Conservation (phyloP, 2,113 vertebrate genomes). For the Eurypyga helias region DNA sequence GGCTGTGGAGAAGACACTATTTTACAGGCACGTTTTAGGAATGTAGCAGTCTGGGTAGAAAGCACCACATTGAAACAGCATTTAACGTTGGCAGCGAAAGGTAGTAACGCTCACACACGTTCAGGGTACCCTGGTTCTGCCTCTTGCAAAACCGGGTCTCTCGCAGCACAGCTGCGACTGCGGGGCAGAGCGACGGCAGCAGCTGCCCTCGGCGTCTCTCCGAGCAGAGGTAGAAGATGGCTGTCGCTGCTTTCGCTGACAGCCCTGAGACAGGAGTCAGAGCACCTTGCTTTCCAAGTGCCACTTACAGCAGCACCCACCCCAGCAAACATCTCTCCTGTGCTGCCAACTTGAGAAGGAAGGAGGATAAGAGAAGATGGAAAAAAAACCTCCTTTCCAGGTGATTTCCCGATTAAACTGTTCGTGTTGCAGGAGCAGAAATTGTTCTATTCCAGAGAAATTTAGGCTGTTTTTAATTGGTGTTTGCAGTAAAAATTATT, state of each 20-base stretch:
- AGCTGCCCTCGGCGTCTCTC: conserved; percentile 45
- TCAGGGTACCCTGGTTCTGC: background rate
- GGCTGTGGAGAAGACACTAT: background rate
- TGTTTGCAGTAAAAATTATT: background rate
- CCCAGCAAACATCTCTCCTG: background rate
- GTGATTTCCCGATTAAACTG: background rate
- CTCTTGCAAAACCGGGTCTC: background rate
- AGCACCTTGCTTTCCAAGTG: background rate
- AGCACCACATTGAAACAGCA: background rate
- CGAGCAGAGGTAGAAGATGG: background rate
- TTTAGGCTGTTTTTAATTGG: background rate
- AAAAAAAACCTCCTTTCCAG: background rate
- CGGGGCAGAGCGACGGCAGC: conserved; percentile 51
- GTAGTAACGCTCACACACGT: background rate
- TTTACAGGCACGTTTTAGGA: background rate
- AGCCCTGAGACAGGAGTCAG: background rate
- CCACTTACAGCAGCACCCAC: background rate
- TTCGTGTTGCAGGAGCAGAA: background rate
- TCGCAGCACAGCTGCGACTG: conserved; percentile 18
- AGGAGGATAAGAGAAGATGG: background rate
- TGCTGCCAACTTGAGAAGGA: background rate
- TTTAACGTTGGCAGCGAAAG: background rate
- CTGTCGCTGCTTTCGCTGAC: background rate
- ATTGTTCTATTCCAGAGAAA: background rate
- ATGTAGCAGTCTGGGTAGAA: background rate